These are phyloP conservation scores for Amazona ochrocephala DNA, from an alignment of 2,797 vertebrate genomes.

Conservation along the genomic window DNA sequence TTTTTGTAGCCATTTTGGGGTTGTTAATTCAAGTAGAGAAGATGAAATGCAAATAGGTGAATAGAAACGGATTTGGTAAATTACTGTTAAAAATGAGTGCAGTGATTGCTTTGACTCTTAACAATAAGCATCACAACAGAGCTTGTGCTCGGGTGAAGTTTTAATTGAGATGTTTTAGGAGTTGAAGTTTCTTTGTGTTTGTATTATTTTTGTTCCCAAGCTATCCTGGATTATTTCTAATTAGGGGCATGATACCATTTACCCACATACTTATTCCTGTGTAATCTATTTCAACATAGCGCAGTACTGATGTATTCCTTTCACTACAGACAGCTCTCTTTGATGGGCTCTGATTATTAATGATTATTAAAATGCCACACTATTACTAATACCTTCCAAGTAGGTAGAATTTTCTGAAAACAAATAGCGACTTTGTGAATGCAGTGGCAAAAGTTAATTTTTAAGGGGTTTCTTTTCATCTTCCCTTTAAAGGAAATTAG, in stretches of 20 bases:
- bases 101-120: not conserved
- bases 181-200: not conserved
- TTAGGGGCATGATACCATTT: constrained; percentile 28
- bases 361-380: not conserved
- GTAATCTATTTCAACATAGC: constrained; percentile 37
- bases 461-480: not conserved
- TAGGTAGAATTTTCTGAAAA: not conserved
- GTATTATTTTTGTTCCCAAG: not conserved
- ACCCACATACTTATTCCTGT: constrained; percentile 32
- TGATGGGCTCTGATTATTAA: constrained; percentile 28
- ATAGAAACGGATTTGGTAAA: not conserved
- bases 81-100: constrained; percentile 1
- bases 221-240: constrained; percentile 34
- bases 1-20: not conserved
- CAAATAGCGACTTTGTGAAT: not conserved
- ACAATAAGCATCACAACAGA: not conserved
- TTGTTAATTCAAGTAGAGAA: constrained; percentile 10
- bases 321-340: constrained; percentile 18
- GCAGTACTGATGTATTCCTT: not conserved
- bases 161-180: constrained; percentile 51
- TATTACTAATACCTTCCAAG: not conserved
- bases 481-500: not conserved
- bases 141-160: not conserved
- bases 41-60: not conserved
- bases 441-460: not conserved